A percentile compares a stretch with the other conserved stretches of the same genome.
These are phyloP conservation scores for Ctenopoma kingsleyae DNA, from an alignment of 2,797 vertebrate genomes.

Conservation along the genomic window DNA sequence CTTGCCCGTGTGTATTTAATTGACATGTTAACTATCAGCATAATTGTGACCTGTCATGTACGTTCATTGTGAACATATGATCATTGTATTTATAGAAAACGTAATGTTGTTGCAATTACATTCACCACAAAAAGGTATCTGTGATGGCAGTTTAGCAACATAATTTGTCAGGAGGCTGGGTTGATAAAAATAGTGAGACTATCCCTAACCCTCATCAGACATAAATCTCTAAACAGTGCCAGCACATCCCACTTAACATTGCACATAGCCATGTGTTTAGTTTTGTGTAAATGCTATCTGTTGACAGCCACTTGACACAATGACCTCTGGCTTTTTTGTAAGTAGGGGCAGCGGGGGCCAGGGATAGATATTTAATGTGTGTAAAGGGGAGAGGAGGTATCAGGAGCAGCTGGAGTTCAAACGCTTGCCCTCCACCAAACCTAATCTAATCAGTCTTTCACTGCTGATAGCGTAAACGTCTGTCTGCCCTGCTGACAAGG, in stretches of 20 bases:
- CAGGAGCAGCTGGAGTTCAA: slow-evolving; percentile 85
- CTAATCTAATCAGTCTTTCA: slow-evolving; percentile 86
- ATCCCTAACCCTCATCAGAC: slow-evolving; percentile 37
- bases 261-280: slow-evolving; percentile 78
- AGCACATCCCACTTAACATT: slow-evolving; percentile 80
- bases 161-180: no score
- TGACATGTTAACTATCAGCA: no score
- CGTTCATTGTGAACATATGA: no score
- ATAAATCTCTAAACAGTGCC: slow-evolving; percentile 65
- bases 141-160: no score
- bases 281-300: slow-evolving; percentile 82
- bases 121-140: no score
- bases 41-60: no score
- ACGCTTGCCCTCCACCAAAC: slow-evolving; percentile 76
- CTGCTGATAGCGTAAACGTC: slow-evolving; percentile 89
- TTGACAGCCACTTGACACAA: slow-evolving; percentile 88
- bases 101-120: no score
- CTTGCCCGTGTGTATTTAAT: no score
- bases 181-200: background rate
- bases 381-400: slow-evolving; percentile 76
- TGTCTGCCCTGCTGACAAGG: slow-evolving; percentile 85
- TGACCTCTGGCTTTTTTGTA: slow-evolving; percentile 74
- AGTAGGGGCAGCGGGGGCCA: slow-evolving; percentile 39
- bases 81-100: no score
- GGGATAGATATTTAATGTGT: slow-evolving; percentile 72